These are phyloP conservation scores for Chionoecetes opilio DNA, from an alignment of 1,140 invertebrate genomes.

Conservation along the genomic window DNA sequence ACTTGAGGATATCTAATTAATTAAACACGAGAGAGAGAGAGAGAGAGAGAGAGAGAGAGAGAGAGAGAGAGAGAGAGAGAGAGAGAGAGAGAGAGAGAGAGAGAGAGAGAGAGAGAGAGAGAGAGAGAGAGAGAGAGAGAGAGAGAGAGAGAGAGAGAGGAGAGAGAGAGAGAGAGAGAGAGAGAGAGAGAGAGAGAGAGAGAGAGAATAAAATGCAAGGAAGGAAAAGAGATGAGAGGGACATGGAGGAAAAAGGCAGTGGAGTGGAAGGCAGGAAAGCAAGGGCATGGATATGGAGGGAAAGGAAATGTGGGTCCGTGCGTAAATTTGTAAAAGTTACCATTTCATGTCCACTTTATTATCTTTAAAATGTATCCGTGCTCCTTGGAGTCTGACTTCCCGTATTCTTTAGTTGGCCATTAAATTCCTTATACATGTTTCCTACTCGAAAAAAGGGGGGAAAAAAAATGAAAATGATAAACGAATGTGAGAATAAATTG, in stretches of 20 bases:
- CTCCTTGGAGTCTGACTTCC: neutral
- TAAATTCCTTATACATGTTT: too few species aligned
- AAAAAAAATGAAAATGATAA: neutral
- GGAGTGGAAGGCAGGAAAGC: neutral
- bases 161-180: neutral
- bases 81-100: slow-evolving; percentile 3
- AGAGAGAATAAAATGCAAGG: neutral
- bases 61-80: slow-evolving; percentile 1
- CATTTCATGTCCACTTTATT: neutral
- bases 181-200: neutral
- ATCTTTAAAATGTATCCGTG: neutral
- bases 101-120: slow-evolving; percentile 12
- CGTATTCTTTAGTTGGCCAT: neutral
- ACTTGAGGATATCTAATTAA: too few species aligned
- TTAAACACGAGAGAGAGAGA: too few species aligned
- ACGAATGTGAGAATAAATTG: too few species aligned
- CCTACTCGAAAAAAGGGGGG: too few species aligned
- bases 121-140: slow-evolving; percentile 13
- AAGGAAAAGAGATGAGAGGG: too few species aligned
- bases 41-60: neutral
- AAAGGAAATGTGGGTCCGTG: neutral
- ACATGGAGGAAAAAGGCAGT: neutral
- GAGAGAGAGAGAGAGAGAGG: neutral
- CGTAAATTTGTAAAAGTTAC: slow-evolving; percentile 10
- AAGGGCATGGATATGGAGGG: neutral